A percentile compares a stretch with the other conserved stretches of the same genome.
Conservation (phyloP, 1,140 invertebrate genomes). For the Phortica variegata region DNA sequence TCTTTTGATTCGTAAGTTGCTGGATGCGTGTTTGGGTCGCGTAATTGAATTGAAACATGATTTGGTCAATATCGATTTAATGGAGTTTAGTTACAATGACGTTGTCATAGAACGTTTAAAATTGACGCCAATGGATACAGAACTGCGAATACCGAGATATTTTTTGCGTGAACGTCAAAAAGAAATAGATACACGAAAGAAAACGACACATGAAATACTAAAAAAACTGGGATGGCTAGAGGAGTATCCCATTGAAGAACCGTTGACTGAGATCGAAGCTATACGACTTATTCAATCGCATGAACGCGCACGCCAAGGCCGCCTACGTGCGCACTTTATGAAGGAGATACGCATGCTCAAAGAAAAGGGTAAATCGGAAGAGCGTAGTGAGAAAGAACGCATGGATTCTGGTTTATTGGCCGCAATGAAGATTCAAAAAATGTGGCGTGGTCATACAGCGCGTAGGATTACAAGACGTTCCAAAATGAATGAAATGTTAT, state of each 20-base stretch:
- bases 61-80: conserved; percentile 80
- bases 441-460: conserved; percentile 79
- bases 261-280: conserved; percentile 79
- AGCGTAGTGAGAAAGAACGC: conserved; percentile 60
- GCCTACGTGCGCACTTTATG: conserved; percentile 83
- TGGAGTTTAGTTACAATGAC: conserved; percentile 85
- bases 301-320: conserved; percentile 86
- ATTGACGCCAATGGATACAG: conserved; percentile 67
- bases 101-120: conserved; percentile 67
- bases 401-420: conserved; percentile 62
- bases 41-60: conserved; percentile 79
- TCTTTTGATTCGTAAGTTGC: conserved; percentile 71
- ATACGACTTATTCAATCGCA: conserved; percentile 84
- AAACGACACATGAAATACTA: conserved; percentile 67
- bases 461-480: conserved; percentile 68
- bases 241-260: conserved; percentile 60
- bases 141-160: conserved; percentile 69
- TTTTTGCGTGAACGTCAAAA: conserved; percentile 67
- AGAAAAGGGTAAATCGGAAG: conserved; percentile 67
- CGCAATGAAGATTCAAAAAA: conserved; percentile 76
- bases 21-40: conserved; percentile 80
- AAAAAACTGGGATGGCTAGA: conserved; percentile 69
- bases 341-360: conserved; percentile 80
- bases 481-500: conserved; percentile 79
- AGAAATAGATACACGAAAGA: conserved; percentile 63